A percentile compares a stretch with the other conserved stretches of the same genome.
Conservation (phyloP, 2,888 invertebrate species). For the Melanostoma scalare region DNA sequence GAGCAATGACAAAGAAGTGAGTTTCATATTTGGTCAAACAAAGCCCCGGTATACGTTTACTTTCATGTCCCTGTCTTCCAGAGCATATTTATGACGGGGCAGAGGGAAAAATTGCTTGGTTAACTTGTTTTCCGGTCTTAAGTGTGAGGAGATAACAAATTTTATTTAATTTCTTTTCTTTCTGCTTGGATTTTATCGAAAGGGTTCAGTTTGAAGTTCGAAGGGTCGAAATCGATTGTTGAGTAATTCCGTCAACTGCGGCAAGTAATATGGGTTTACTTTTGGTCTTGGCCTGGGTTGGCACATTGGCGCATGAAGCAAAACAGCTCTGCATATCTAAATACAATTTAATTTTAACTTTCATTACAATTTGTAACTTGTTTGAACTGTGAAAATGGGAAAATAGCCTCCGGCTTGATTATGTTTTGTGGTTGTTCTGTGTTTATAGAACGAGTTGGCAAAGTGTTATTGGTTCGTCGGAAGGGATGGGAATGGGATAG, state of each 20-base stretch:
- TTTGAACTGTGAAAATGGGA: constrained; percentile 71
- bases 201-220: constrained; percentile 25
- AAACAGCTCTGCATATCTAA: constrained; percentile 68
- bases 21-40: constrained; percentile 68
- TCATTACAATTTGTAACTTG: constrained; percentile 73
- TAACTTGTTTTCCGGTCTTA: constrained; percentile 36
- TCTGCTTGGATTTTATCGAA: constrained; percentile 21
- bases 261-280: no score
- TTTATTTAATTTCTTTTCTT: constrained; percentile 70
- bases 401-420: constrained; percentile 68
- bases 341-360: constrained; percentile 73
- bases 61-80: constrained; percentile 29
- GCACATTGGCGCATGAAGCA: constrained; percentile 28
- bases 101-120: constrained; percentile 55
- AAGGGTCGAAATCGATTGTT: constrained; percentile 70
- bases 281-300: not conserved
- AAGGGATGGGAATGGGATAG: not conserved
- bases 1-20: constrained; percentile 49
- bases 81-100: constrained; percentile 15
- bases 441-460: constrained; percentile 50
- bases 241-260: constrained; percentile 49
- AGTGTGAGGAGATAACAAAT: constrained; percentile 49
- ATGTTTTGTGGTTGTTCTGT: constrained; percentile 60
- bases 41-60: not conserved
- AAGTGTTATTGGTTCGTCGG: constrained; percentile 63